Evolutionary conservation across 1,140 invertebrate genomes (phyloP).

Genomic region (Aradophagus sp.): DNA sequence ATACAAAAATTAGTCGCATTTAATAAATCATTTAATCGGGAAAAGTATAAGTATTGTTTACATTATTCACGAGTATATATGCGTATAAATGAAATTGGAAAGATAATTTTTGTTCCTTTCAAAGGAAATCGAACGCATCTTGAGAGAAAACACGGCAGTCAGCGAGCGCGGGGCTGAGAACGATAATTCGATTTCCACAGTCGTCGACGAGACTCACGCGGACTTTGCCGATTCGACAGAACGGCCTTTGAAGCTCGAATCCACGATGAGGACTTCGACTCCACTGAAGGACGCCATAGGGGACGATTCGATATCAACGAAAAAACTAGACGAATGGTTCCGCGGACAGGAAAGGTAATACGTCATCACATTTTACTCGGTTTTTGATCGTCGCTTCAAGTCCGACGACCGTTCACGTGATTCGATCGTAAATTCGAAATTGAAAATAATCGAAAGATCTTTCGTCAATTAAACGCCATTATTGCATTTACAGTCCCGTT

Average conservation of each 20-base stretch:
- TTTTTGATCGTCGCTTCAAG: constrained; percentile 12
- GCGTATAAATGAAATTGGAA: no score
- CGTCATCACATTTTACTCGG: constrained; percentile 11
- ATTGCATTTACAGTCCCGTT: no score
- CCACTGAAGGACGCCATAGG: constrained; percentile 55
- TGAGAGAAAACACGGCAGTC: constrained; percentile 42
- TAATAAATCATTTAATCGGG: no score
- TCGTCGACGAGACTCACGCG: constrained; percentile 29
- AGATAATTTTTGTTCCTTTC: not conserved
- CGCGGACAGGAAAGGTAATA: constrained; percentile 37
- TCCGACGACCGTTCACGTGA: no score
- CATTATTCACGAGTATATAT: not conserved
- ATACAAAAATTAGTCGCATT: no score
- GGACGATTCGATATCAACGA: constrained; percentile 48
- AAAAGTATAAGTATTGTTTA: no score
- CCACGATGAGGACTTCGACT: constrained; percentile 58
- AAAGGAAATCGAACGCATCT: constrained; percentile 46
- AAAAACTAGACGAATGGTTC: constrained; percentile 50
- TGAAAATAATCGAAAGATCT: no score
- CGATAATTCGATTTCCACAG: constrained; percentile 52
- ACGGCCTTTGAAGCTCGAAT: constrained; percentile 45
- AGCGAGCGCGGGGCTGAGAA: constrained; percentile 22
- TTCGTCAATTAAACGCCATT: no score
- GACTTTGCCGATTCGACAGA: constrained; percentile 55
- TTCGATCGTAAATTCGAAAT: no score